These are phyloP conservation scores for Temnopleurus reevesii DNA, from an alignment of 53 echinoderm and acorn worm species.

Conservation along the genomic window DNA sequence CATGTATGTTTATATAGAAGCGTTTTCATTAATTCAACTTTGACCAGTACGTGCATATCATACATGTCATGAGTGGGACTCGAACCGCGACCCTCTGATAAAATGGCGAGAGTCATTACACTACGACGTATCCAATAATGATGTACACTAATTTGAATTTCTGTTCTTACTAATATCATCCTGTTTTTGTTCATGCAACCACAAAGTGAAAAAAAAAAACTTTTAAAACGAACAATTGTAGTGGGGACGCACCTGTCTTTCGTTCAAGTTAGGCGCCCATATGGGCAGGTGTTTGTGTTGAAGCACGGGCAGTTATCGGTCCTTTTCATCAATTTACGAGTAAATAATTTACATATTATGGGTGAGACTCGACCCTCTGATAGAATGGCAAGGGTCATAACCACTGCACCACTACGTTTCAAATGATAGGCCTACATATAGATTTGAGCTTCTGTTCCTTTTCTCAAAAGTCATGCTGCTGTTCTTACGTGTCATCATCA, in stretches of 20 bases:
- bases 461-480: no score
- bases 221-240: background rate
- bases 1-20: no score
- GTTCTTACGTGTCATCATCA: no score
- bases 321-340: background rate
- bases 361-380: no score
- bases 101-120: background rate
- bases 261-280: background rate
- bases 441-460: no score
- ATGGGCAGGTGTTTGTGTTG: background rate
- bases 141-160: background rate
- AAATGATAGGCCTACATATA: no score
- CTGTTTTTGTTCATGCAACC: background rate
- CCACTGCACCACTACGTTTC: no score
- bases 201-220: background rate
- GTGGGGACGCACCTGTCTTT: background rate
- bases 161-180: background rate
- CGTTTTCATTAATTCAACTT: no score
- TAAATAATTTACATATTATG: no score
- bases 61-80: no score
- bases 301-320: background rate
- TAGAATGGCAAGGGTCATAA: no score
- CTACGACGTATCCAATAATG: no score
- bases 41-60: background rate
- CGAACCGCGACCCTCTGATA: background rate